Conservation (phyloP, 2,113 vertebrate species). For the Tichodroma muraria region DNA sequence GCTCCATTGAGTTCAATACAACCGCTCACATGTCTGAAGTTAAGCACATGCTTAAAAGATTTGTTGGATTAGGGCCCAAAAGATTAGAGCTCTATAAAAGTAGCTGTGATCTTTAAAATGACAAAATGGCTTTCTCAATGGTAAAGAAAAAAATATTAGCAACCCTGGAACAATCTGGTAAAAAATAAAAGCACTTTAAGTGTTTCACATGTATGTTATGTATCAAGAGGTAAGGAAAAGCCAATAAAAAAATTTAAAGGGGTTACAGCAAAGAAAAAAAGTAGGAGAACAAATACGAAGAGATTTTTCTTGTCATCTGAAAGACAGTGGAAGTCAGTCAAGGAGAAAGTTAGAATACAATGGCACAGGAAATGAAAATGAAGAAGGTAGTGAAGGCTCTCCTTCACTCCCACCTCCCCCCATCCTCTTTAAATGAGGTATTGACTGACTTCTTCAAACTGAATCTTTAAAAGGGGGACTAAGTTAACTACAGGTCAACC, state of each 20-base stretch:
- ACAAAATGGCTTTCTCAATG: conserved; percentile 17
- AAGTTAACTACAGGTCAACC: conserved; percentile 49
- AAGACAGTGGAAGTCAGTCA: neutral
- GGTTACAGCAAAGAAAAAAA: neutral
- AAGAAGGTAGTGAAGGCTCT: conserved; percentile 2
- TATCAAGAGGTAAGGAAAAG: neutral
- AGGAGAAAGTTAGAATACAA: conserved; percentile 7
- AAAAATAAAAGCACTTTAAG: neutral
- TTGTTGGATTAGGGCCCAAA: conserved; percentile 46
- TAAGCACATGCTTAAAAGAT: conserved; percentile 57
- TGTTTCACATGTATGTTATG: neutral
- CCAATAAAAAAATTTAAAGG: neutral
- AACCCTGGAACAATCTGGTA: neutral
- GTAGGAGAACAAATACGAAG: neutral
- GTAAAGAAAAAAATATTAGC: conserved; percentile 9
- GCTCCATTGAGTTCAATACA: conserved; percentile 29
- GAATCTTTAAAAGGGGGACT: conserved; percentile 1
- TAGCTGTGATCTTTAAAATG: conserved; percentile 13
- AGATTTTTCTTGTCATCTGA: neutral
- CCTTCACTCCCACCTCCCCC: neutral
- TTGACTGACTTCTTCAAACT: conserved; percentile 41
- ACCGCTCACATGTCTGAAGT: conserved; percentile 51
- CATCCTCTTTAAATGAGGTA: conserved; percentile 12
- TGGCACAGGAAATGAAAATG: conserved; percentile 30
- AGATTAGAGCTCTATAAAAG: conserved; percentile 22